Conservation (phyloP, 2,888 invertebrate species). For the Ptychoptera albimana region DNA sequence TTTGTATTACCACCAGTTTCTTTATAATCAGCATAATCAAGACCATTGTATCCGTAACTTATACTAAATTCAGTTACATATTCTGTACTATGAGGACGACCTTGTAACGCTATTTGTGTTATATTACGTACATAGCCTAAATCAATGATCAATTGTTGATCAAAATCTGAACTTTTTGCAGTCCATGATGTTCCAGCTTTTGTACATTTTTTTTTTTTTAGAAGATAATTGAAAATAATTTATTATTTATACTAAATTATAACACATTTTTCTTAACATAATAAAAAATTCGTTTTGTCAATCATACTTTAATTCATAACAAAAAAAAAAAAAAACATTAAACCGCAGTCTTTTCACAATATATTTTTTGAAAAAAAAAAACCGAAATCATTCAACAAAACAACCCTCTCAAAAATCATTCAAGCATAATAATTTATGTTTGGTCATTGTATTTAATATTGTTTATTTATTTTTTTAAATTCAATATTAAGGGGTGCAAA, state of each 20-base stretch:
- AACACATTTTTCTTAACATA: no score
- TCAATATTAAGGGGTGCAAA: no score
- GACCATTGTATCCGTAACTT: constrained; percentile 81
- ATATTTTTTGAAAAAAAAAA: constrained; percentile 6
- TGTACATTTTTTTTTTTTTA: constrained; percentile 6
- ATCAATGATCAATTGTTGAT: constrained; percentile 82
- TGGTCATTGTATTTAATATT: no score
- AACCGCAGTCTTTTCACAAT: neutral
- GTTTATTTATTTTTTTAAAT: no score
- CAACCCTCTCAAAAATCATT: constrained; percentile 1
- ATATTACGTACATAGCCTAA: constrained; percentile 76
- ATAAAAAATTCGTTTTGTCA: no score
- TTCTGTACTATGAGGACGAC: constrained; percentile 76
- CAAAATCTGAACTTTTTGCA: constrained; percentile 78
- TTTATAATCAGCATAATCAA: constrained; percentile 79
- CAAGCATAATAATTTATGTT: no score
- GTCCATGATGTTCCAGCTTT: constrained; percentile 87
- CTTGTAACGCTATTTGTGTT: constrained; percentile 77
- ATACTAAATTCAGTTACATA: constrained; percentile 88
- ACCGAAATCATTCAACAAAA: no score
- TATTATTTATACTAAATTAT: constrained; percentile 1
- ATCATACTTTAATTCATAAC: neutral
- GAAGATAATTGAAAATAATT: constrained; percentile 11
- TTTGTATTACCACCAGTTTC: constrained; percentile 77
- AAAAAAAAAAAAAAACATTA: neutral